Percentiles rank a stretch among this genome's conserved stretches.
phyloP scores from a whole-genome alignment of 1,140 invertebrate genomes.

The Venustaconcha ellipsiformis region DNA sequence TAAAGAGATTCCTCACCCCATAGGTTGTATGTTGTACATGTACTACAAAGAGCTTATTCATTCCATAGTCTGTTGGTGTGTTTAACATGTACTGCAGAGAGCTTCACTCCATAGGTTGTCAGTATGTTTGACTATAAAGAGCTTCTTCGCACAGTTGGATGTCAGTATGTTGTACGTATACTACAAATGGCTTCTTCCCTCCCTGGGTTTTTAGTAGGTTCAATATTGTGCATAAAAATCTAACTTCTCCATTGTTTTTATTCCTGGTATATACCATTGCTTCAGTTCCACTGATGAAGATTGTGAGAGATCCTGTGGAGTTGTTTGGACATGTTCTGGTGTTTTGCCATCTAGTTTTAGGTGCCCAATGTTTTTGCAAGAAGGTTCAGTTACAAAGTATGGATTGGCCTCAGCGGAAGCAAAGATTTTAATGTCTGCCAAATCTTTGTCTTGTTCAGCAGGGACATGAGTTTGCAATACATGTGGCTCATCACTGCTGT shows the following conservation, averaged over 20 bases:
- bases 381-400: constrained; percentile 5
- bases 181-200: too few relatives aligned
- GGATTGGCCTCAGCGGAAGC: constrained; percentile 11
- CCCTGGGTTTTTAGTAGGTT: too few relatives aligned
- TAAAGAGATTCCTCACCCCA: too few relatives aligned
- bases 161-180: too few relatives aligned
- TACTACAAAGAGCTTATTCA: too few relatives aligned
- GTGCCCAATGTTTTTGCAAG: constrained; percentile 10
- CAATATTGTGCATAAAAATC: neutral
- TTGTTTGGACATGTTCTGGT: constrained; percentile 8
- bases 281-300: constrained; percentile 29
- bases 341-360: constrained; percentile 9
- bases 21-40: too few relatives aligned
- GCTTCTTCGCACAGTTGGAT: too few relatives aligned
- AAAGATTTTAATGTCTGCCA: constrained; percentile 7
- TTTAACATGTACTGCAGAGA: too few relatives aligned
- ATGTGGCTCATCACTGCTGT: constrained; percentile 3
- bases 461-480: constrained; percentile 6
- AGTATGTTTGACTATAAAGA: too few relatives aligned
- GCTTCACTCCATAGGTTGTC: too few relatives aligned
- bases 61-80: too few relatives aligned
- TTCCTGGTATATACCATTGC: constrained; percentile 11
- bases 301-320: neutral
- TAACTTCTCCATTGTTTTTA: constrained; percentile 6
- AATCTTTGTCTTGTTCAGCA: neutral